phyloP scores from a whole-genome alignment of 2,797 vertebrate species.

The Orientallactaga sibirica region DNA sequence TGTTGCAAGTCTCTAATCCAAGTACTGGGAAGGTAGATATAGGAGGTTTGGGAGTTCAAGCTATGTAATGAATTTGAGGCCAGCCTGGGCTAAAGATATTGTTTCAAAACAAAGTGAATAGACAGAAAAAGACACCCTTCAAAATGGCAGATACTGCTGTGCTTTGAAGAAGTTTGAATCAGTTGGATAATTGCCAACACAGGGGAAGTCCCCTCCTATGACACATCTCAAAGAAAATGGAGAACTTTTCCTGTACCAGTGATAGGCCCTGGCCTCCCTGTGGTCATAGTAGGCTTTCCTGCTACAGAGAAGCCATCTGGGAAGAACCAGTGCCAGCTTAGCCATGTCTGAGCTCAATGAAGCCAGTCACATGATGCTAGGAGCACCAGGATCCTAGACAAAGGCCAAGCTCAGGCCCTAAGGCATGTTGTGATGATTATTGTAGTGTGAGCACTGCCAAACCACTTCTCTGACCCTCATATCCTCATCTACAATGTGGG shows the following conservation, averaged over 20 bases:
- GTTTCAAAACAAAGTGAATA: background rate
- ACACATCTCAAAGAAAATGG: background rate
- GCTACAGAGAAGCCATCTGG: background rate
- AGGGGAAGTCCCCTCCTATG: background rate
- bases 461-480: background rate
- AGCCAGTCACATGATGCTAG: background rate
- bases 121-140: conserved; percentile 8
- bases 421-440: background rate
- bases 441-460: background rate
- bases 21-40: too few relatives aligned
- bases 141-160: background rate
- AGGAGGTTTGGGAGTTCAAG: too few relatives aligned
- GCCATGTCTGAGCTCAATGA: background rate
- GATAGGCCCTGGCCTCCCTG: background rate
- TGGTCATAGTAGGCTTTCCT: background rate
- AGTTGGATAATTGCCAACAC: background rate
- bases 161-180: background rate
- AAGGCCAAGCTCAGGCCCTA: background rate
- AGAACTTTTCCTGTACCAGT: background rate
- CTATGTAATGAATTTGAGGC: too few relatives aligned
- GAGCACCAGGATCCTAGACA: background rate
- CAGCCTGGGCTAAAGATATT: background rate
- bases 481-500: background rate
- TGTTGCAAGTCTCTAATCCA: too few relatives aligned
- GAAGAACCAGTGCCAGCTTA: background rate